Evolutionary conservation across 2,113 vertebrate species (phyloP).

Genomic region (Syngnathoides biaculeatus): DNA sequence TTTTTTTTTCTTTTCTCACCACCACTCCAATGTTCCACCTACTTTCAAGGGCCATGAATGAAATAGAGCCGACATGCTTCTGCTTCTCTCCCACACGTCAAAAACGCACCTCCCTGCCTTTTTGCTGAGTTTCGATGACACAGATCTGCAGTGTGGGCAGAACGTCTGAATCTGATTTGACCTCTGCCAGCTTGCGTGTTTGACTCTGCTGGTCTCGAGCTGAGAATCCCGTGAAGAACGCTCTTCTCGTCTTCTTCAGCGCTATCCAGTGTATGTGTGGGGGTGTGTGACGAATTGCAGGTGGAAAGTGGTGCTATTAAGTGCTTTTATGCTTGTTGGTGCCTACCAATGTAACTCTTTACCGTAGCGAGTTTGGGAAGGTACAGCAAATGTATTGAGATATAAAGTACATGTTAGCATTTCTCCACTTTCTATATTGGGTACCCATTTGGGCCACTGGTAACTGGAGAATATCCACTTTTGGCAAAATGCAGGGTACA

Average conservation of each 20-base stretch:
- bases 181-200: constrained; percentile 52
- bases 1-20: constrained; percentile 6
- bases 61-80: constrained; percentile 18
- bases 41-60: constrained; percentile 41
- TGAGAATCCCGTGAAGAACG: constrained; percentile 22
- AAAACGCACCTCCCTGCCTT: constrained; percentile 21
- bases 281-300: constrained; percentile 4
- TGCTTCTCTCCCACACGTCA: constrained; percentile 47
- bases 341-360: background rate
- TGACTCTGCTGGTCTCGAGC: constrained; percentile 29
- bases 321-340: background rate
- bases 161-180: constrained; percentile 57
- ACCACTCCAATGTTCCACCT: constrained; percentile 1
- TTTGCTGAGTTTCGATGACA: constrained; percentile 41
- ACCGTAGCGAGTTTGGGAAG: background rate
- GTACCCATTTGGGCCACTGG: no score
- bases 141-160: constrained; percentile 59
- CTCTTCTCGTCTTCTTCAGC: background rate
- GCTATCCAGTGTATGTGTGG: background rate
- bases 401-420: background rate
- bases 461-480: no score
- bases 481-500: no score
- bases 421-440: background rate
- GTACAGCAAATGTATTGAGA: background rate
- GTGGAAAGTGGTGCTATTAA: constrained; percentile 1